These are phyloP conservation scores for Atta colombica DNA, from an alignment of 1,140 invertebrate genomes.

Conservation along the genomic window DNA sequence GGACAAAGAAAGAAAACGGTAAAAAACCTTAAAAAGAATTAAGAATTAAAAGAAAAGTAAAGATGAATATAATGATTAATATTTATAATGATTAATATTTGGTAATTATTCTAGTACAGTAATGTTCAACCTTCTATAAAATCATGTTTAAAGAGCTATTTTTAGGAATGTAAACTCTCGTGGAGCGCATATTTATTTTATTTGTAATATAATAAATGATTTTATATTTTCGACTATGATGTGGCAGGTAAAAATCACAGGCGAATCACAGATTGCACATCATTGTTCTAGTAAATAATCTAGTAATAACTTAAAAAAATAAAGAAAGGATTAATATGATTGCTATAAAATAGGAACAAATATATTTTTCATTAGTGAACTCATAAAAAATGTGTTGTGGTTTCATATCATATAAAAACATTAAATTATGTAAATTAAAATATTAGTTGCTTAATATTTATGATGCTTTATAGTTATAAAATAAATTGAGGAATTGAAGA, in stretches of 20 bases:
- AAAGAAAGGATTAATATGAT: not conserved
- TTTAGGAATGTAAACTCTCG: too few relatives aligned
- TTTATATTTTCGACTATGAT: too few relatives aligned
- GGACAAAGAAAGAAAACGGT: not conserved
- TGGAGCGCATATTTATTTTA: too few relatives aligned
- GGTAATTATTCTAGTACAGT: not conserved
- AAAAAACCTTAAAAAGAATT: conserved; percentile 28
- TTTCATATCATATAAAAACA: conserved; percentile 27
- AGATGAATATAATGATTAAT: too few relatives aligned
- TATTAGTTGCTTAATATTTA: not conserved
- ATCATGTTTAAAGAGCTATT: too few relatives aligned
- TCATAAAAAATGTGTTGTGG: conserved; percentile 24
- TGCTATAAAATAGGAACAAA: conserved; percentile 41
- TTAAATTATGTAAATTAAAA: conserved; percentile 17
- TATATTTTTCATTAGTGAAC: conserved; percentile 34
- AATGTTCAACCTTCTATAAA: too few relatives aligned
- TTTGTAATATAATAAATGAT: too few relatives aligned
- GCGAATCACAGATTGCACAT: too few relatives aligned
- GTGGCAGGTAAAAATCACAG: too few relatives aligned
- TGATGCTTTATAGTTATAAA: not conserved
- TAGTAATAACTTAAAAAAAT: not conserved
- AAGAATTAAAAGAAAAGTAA: not conserved
- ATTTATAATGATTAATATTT: not conserved
- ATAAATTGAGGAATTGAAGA: conserved; percentile 20
- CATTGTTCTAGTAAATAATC: not conserved